Evolutionary conservation across 2,888 invertebrate species (phyloP).

Genomic region (Phoronis australis): DNA sequence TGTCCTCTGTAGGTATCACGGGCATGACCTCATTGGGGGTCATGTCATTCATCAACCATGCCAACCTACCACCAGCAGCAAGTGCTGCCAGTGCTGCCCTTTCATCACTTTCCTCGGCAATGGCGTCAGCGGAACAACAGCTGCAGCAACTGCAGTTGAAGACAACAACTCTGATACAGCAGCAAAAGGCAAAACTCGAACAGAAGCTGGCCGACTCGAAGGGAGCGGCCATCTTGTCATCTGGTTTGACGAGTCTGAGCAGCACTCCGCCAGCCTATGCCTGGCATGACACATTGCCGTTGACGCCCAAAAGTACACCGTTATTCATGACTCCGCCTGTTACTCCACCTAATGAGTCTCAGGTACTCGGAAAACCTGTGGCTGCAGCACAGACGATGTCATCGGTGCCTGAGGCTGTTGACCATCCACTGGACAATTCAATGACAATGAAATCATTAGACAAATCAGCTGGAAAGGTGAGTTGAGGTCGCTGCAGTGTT

Average conservation of each 20-base stretch:
- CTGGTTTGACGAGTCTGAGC: not conserved
- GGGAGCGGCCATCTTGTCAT: constrained; percentile 12
- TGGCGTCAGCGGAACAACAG: constrained; percentile 33
- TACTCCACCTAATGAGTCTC: constrained; percentile 39
- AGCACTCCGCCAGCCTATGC: constrained; percentile 16
- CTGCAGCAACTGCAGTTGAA: constrained; percentile 29
- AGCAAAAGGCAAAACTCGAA: constrained; percentile 15
- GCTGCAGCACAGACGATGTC: no score
- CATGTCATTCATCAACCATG: no score
- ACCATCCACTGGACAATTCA: no score
- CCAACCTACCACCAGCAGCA: constrained; percentile 10
- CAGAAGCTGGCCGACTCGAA: constrained; percentile 35
- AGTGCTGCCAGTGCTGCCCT: constrained; percentile 22
- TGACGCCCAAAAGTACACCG: constrained; percentile 52
- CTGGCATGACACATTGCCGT: no score
- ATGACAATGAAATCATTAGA: no score
- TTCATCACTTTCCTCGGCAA: constrained; percentile 27
- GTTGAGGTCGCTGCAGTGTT: no score
- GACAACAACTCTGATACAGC: constrained; percentile 26
- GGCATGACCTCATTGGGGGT: no score
- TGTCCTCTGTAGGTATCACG: no score
- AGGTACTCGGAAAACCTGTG: not conserved
- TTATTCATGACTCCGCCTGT: constrained; percentile 46
- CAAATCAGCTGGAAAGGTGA: no score
- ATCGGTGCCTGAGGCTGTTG: no score